phyloP scores from a whole-genome alignment of 2,888 invertebrate genomes.

The Andrena haemorrhoa region DNA sequence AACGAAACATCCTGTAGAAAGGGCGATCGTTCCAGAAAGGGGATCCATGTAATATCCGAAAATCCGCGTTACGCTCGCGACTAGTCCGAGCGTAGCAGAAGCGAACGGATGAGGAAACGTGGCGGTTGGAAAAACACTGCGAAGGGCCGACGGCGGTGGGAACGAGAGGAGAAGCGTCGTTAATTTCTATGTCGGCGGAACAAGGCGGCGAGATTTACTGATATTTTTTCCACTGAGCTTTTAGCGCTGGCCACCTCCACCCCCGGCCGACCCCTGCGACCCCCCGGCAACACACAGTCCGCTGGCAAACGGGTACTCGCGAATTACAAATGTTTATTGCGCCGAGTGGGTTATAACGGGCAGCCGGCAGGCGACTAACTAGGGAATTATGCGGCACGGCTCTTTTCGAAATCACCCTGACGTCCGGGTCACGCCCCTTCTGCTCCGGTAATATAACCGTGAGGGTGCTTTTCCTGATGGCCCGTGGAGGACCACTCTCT shows the following conservation, averaged over 20 bases:
- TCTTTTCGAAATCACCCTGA: conserved; percentile 69
- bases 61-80: conserved; percentile 2
- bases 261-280: not conserved
- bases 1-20: not conserved
- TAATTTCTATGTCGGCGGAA: conserved; percentile 68
- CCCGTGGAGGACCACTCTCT: conserved; percentile 28
- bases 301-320: conserved; percentile 50
- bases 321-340: conserved; percentile 76
- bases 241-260: conserved; percentile 61
- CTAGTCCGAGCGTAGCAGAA: not conserved
- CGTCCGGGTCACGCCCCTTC: conserved; percentile 36
- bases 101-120: not conserved
- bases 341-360: conserved; percentile 69
- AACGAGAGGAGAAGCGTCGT: conserved; percentile 64
- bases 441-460: conserved; percentile 33
- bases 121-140: not conserved
- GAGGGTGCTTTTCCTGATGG: conserved; percentile 37
- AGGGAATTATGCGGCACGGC: conserved; percentile 68
- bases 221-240: conserved; percentile 72
- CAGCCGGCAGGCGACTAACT: conserved; percentile 71
- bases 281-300: conserved; percentile 9
- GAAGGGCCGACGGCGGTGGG: conserved; percentile 19
- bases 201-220: conserved; percentile 72
- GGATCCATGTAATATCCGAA: conserved; percentile 8
- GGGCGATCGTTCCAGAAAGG: not conserved